phyloP scores from a whole-genome alignment of 2,113 vertebrate genomes.

The Steatornis caripensis region DNA sequence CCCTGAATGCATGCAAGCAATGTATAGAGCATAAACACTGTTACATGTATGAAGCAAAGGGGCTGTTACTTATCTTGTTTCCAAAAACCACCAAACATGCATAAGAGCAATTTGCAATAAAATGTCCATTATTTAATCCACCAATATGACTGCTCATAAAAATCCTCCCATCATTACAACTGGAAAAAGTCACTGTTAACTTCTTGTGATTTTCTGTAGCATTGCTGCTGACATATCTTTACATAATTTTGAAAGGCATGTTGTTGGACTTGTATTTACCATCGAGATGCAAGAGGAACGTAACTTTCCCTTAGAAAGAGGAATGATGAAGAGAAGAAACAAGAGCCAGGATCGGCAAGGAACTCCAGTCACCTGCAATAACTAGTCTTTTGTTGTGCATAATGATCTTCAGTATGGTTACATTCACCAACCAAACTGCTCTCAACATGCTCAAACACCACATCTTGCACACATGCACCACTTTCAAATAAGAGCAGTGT shows the following conservation, averaged over 20 bases:
- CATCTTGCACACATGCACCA: not conserved
- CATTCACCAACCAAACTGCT: not conserved
- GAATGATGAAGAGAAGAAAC: not conserved
- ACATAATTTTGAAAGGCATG: not conserved
- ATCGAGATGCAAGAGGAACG: not conserved
- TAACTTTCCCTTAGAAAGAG: not conserved
- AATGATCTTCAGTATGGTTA: not conserved
- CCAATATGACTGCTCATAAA: not conserved
- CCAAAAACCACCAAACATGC: not conserved
- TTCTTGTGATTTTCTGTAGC: not conserved
- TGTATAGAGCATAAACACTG: not conserved
- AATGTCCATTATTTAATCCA: not conserved
- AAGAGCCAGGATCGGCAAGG: not conserved
- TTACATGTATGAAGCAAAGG: fast-evolving
- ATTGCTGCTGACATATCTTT: not conserved
- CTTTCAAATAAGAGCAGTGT: not conserved
- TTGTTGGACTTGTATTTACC: not conserved
- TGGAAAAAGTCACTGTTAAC: not conserved
- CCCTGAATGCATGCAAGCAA: not conserved
- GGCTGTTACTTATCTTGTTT: not conserved
- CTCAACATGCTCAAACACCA: not conserved
- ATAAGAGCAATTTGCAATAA: not conserved
- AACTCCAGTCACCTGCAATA: not conserved
- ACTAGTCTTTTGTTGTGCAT: not conserved
- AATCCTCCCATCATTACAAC: not conserved